Conservation (phyloP, 2,797 vertebrate species). For the Acridotheres tristis region DNA sequence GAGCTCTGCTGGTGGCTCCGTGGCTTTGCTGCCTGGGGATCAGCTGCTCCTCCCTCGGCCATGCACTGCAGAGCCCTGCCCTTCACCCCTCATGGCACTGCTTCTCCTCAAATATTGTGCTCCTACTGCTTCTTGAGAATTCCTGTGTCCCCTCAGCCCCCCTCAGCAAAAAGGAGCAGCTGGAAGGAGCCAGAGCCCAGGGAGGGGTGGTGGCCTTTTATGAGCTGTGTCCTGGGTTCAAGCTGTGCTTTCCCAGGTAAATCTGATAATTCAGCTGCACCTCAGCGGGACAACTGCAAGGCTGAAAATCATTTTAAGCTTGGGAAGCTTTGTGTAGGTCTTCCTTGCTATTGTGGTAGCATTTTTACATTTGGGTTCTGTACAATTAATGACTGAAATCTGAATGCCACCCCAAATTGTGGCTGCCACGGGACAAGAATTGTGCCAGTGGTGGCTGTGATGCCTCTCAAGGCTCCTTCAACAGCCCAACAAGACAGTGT, state of each 20-base stretch:
- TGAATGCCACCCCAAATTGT: neutral
- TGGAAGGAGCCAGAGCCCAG: neutral
- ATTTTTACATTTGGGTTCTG: neutral
- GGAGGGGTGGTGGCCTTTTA: neutral
- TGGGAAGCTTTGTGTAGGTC: neutral
- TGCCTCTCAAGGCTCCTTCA: neutral
- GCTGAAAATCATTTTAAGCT: neutral
- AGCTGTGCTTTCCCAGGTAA: neutral
- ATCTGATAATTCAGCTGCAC: neutral
- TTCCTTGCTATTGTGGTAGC: neutral
- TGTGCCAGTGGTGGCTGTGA: accelerated
- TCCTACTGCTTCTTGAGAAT: neutral
- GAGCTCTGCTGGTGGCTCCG: neutral
- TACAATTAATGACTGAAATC: neutral
- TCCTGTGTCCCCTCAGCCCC: neutral
- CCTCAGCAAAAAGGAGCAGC: neutral
- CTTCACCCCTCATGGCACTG: neutral
- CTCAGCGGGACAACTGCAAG: neutral
- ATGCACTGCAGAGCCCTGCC: neutral
- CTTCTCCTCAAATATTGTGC: neutral
- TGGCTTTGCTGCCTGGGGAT: neutral
- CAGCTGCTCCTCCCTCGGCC: neutral
- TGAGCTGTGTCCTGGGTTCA: neutral
- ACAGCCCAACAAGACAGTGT: neutral
- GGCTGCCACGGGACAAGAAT: neutral